Base-by-base conservation (phyloP, 1,140 invertebrate genomes). In the Tetramorium alpestre region DNA sequence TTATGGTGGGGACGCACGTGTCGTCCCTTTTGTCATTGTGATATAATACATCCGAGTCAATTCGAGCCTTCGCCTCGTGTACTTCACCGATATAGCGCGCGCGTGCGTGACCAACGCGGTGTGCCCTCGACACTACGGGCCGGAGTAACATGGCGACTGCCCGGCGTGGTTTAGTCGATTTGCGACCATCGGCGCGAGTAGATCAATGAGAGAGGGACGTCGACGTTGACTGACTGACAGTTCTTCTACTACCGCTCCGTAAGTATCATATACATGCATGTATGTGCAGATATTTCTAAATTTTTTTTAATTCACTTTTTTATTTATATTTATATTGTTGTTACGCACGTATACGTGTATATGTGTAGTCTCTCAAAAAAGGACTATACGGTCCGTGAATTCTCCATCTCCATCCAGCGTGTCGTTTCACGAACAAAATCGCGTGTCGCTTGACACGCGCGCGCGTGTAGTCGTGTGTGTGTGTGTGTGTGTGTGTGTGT, bases 21-120 rank as follows among this genome's bases (percentile, higher is more conserved):
- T 72, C 78, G 51, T 67, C 62, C 51, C 78, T 82, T 72, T 82
- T 82, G 51, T 82, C 65, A 82, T 82, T 82, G 78, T 56, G 65
- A 81, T 81, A 81, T 82, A 82, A 82, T 25, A 54, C 54, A 65
- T 67, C 16, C 13, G 54, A 60, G 67, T 33, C 38, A 82, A 82
- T 73, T 82, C 67, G 67, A 73, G 18, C 28, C 44, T 62, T 67
- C 22, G 62, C 22, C 33, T 82, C 54, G 64, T 72, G 51, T 72
- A 72, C 22, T 82, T 82, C 25, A 56, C 65, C 25, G 49, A 47
- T 49, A 60, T 60, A 84, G 38, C 25, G 69, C 69, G 80, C 69
- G 80, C 80, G 51, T 75, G 80, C 80, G 80, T 73, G 38, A 72
- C 77, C 47, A 41, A 41, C 51, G 11, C 22, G 25, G 38, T 33